These are phyloP conservation scores for Coilia nasus DNA, from an alignment of 2,797 vertebrate species.

Conservation along the genomic window DNA sequence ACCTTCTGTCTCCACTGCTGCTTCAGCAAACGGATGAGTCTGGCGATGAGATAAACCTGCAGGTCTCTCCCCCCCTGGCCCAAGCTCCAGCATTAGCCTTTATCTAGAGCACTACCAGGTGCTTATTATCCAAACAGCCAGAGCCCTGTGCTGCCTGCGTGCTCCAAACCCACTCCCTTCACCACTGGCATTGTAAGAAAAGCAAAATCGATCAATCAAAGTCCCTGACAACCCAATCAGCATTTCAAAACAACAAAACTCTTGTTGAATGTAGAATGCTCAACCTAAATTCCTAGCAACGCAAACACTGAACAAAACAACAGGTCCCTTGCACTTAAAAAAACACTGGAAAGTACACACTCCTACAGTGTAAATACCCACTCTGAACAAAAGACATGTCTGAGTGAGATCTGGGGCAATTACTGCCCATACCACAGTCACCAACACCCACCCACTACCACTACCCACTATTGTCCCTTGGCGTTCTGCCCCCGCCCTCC, in stretches of 20 bases:
- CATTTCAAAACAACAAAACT: not conserved
- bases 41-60: constrained; percentile 25
- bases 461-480: not conserved
- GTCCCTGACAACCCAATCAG: not conserved
- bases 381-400: not conserved
- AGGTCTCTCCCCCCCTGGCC: constrained; percentile 41
- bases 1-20: not conserved
- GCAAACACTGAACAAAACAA: not conserved
- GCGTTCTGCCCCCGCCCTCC: not conserved
- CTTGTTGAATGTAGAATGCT: not conserved
- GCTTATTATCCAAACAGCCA: constrained; percentile 46
- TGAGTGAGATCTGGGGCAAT: not conserved
- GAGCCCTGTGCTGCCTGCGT: constrained; percentile 56
- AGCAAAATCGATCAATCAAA: not conserved
- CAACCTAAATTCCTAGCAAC: not conserved
- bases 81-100: constrained; percentile 43
- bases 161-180: constrained; percentile 43
- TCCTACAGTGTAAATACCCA: not conserved
- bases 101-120: constrained; percentile 60
- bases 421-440: not conserved
- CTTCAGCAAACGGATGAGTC: not conserved
- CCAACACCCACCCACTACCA: not conserved
- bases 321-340: too few species aligned
- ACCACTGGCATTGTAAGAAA: constrained; percentile 14
- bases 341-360: not conserved